These are phyloP conservation scores for Drosophila putrida DNA, from an alignment of 2,888 invertebrate species.

Conservation along the genomic window DNA sequence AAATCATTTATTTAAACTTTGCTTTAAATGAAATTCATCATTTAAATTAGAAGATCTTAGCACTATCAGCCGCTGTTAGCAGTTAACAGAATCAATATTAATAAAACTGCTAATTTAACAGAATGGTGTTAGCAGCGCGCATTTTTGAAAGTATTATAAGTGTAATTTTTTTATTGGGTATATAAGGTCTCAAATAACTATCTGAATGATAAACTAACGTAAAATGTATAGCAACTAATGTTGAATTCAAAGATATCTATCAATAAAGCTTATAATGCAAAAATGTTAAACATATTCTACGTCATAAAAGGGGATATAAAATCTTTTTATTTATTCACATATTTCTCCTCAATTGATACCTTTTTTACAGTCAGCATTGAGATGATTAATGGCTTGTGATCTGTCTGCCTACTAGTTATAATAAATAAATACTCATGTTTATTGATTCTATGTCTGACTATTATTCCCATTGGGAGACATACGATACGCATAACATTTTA, in stretches of 20 bases:
- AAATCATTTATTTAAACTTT: not conserved
- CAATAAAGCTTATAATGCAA: too few species aligned
- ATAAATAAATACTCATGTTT: conserved; percentile 1
- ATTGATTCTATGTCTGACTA: not conserved
- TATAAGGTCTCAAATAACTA: too few species aligned
- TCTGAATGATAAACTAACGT: too few species aligned
- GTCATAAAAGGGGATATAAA: not conserved
- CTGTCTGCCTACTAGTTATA: not conserved
- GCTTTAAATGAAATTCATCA: not conserved
- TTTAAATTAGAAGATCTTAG: too few species aligned
- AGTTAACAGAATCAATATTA: not conserved
- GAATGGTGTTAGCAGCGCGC: not conserved
- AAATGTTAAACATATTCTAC: not conserved
- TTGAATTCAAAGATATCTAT: too few species aligned
- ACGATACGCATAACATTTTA: not conserved
- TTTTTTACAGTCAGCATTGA: not conserved
- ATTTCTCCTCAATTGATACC: not conserved
- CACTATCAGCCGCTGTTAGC: too few species aligned
- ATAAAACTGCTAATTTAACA: not conserved
- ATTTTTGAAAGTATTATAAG: too few species aligned
- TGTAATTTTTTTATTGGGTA: too few species aligned
- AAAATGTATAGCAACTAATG: too few species aligned
- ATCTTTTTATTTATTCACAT: not conserved
- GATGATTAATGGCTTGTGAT: not conserved
- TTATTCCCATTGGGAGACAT: not conserved